phyloP scores from a whole-genome alignment of 2,888 invertebrate genomes.

The Operophtera brumata region DNA sequence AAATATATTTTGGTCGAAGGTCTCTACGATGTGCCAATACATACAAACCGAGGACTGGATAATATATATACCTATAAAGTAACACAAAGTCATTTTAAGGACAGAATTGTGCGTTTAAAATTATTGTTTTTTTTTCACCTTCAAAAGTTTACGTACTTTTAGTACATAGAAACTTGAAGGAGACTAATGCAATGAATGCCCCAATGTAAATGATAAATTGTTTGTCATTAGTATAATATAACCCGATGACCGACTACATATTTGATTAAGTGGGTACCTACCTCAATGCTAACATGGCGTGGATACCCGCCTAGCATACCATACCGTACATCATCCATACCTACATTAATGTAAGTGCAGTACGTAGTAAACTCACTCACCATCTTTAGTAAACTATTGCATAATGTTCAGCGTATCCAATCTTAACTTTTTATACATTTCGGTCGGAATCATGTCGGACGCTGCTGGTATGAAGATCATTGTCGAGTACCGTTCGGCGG shows the following conservation, averaged over 20 bases:
- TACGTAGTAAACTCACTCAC: too few relatives aligned
- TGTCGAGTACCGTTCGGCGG: conserved; percentile 60
- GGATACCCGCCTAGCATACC: too few relatives aligned
- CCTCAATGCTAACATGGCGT: too few relatives aligned
- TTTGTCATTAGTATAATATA: conserved; percentile 9
- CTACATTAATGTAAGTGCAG: too few relatives aligned
- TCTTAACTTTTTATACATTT: conserved; percentile 19
- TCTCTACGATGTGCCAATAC: neutral
- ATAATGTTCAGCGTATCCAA: conserved; percentile 3
- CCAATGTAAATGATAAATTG: conserved; percentile 7
- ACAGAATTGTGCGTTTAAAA: conserved; percentile 5
- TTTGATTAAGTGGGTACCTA: too few relatives aligned
- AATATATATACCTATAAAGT: neutral
- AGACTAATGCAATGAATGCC: conserved; percentile 1
- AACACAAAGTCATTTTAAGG: conserved; percentile 9
- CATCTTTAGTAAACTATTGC: neutral
- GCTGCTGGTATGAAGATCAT: conserved; percentile 49
- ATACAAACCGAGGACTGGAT: neutral
- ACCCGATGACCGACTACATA: neutral
- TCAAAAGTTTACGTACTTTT: conserved; percentile 3
- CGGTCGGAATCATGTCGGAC: conserved; percentile 39
- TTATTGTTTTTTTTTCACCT: conserved; percentile 5
- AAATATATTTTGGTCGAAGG: too few relatives aligned
- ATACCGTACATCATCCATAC: too few relatives aligned
- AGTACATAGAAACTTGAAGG: neutral